phyloP scores from a whole-genome alignment of 2,113 vertebrate genomes.

The Tetrao urogallus region DNA sequence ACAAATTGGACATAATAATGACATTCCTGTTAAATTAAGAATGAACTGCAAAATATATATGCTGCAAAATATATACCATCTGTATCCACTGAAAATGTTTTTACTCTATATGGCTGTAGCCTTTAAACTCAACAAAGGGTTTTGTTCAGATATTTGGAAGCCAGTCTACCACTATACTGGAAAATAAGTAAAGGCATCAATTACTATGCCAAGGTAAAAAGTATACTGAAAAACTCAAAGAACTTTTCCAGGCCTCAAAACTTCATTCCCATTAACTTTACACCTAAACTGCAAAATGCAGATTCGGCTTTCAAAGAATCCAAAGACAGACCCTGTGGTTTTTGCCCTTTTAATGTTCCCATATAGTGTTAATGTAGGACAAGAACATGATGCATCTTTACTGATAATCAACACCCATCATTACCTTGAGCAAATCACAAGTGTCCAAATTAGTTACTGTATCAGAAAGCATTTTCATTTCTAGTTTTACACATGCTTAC shows the following conservation, averaged over 20 bases:
- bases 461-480: background rate
- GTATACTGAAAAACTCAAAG: background rate
- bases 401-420: background rate
- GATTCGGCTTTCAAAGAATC: background rate
- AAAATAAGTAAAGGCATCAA: background rate
- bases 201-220: background rate
- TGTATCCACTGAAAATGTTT: background rate
- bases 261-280: background rate
- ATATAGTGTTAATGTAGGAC: background rate
- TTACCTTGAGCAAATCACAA: background rate
- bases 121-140: background rate
- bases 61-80: background rate
- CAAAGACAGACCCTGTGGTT: background rate
- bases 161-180: background rate
- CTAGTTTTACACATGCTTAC: background rate
- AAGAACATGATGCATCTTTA: background rate
- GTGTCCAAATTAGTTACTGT: background rate
- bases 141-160: background rate
- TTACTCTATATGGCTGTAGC: background rate
- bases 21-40: background rate
- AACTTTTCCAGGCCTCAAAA: background rate
- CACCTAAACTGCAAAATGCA: background rate
- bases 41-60: background rate
- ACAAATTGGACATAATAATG: fast-evolving
- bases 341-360: background rate